Conservation (phyloP, 2,797 vertebrate genomes). For the Rhadinocentrus ornatus region DNA sequence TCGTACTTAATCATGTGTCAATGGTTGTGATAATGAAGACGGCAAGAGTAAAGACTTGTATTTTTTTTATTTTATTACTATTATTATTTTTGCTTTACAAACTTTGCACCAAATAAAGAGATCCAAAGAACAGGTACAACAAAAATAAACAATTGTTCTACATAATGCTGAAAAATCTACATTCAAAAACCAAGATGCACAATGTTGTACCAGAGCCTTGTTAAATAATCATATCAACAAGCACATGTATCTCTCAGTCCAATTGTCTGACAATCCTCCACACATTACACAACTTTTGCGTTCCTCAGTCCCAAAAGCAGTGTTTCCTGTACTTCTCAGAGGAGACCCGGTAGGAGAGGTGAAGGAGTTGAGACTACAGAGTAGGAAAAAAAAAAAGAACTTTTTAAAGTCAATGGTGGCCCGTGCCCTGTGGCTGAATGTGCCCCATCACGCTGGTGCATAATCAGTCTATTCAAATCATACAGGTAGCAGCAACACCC, state of each 20-base stretch:
- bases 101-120: constrained; percentile 71
- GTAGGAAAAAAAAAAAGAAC: constrained; percentile 41
- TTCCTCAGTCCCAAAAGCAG: constrained; percentile 65
- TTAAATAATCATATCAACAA: constrained; percentile 82
- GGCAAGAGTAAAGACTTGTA: constrained; percentile 64
- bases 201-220: constrained; percentile 76
- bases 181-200: constrained; percentile 82
- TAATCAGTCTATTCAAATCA: constrained; percentile 84
- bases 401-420: constrained; percentile 64
- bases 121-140: constrained; percentile 79
- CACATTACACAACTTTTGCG: constrained; percentile 49
- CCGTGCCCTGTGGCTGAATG: constrained; percentile 67
- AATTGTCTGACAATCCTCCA: constrained; percentile 45
- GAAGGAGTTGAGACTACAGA: constrained; percentile 55
- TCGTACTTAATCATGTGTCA: constrained; percentile 37
- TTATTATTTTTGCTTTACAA: constrained; percentile 70
- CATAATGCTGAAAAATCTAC: constrained; percentile 84
- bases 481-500: constrained; percentile 95
- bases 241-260: constrained; percentile 62
- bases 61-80: constrained; percentile 52
- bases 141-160: constrained; percentile 79
- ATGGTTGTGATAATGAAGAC: constrained; percentile 56
- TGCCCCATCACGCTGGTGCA: constrained; percentile 79
- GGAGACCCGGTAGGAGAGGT: constrained; percentile 61
- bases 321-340: constrained; percentile 54